Evolutionary conservation across 2,797 vertebrate genomes (phyloP), one percentile per base, ranked within the genome.

Genomic region (Scarus forsteni): DNA sequence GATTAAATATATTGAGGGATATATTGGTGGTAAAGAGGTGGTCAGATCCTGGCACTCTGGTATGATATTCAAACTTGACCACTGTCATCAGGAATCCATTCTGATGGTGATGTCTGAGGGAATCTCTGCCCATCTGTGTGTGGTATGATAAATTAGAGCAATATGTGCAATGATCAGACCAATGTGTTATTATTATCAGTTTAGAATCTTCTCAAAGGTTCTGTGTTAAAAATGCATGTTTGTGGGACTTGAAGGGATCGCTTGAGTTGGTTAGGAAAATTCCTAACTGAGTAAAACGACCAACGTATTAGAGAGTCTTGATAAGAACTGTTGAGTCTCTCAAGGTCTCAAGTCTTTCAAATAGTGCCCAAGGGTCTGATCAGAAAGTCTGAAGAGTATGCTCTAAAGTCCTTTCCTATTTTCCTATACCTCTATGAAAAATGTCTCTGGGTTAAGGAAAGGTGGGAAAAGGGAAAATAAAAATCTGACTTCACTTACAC

Each of bases 1-100:
- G 70, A 90, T 91, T 90, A 86, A 92, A 84, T 91, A 82, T 81
- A 89, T 89, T 84, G 86, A 92, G 86, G 85, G 84, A 90, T 89
- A 85, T 89, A 84, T 90, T 80, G 85, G 82, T 85, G 84, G 85
- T 91, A 89, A 81, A 91, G 87, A 87, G 81, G 76, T 77, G 88
- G 89, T 90, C 83, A 72, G 67, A 58, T 85, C 77, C 87, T 89
- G 90, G 89, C 89, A 80, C 78, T 65, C 35, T 57, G 44, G 58
- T 66, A 60, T 76, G 81, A 90, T 81, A 89, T 80, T 89, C 79
- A 81, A 75, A 84, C 81, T 81, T 85, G 87, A 88, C 85, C 70
- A 72, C 88, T 90, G 87, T 85, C 85, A 75, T 91, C 88, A 80
- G 77, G 84, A 91, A 85, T 64, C 75, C 82, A 50, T 75, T 79